Evolutionary conservation across 2,888 invertebrate genomes (phyloP), one percentile per base, ranked within the genome.

Genomic region (Agrotis segetum): DNA sequence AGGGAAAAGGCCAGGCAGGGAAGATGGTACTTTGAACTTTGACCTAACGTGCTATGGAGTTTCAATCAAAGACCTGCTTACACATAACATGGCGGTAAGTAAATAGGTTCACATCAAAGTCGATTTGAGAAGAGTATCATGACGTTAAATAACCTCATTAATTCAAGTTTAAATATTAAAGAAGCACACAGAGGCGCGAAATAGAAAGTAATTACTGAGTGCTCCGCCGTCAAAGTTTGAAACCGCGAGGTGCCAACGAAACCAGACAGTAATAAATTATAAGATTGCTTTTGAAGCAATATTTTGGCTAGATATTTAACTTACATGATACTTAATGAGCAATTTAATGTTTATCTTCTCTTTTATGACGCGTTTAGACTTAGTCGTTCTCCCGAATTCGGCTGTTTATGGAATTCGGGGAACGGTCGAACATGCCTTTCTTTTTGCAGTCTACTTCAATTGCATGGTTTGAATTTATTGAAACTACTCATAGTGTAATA

Each of bases 201-300:
- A 72, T 49, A 55, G 24, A 74, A 52, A 59, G 66, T 79, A 65
- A 66, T 70, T 75, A 75, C 40, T 19, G 66, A 72, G 24, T 67
- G 53, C 52, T 71, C 29, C 19, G 24, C 58, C 49, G 40, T 19
- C 67, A 74, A 74, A 74, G 49, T 83, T 72, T 58, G 21, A 56
- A 74, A 64, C 71, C 67, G 56, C 67, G 47, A 59, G 59, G 47
- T 58, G 55, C 3, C 53, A 53, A 16, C 46, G 44, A 50, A 60
- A 63, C 24, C 59, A 59, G 67, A 66, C 21, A 11, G 56, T 75
- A 65, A 81, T 81, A 58, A 73, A 71, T 83, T 78, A 74, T 34
- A 53, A 50, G 29, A 67, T 63, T 55, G 67, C 62, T 74, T 70
- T 56, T n/a, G 16, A 67, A 16, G 44, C 55, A 34, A 67, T 70